phyloP scores from a whole-genome alignment of 1,140 invertebrate species.

The Pantala flavescens region DNA sequence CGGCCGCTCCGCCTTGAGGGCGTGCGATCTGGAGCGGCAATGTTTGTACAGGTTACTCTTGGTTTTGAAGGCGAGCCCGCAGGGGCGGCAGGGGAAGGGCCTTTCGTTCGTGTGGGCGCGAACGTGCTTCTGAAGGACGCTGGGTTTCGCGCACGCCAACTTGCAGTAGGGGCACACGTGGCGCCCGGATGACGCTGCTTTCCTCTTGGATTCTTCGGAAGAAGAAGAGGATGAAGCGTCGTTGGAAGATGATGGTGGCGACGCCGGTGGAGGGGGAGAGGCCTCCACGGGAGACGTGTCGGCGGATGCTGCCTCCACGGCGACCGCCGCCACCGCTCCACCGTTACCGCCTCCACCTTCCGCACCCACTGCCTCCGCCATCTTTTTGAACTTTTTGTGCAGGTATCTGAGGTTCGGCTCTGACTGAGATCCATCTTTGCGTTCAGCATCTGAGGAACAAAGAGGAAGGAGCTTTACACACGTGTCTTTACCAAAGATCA shows the following conservation, averaged over 20 bases:
- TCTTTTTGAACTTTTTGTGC: constrained; percentile 85
- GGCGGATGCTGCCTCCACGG: constrained; percentile 18
- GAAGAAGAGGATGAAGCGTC: constrained; percentile 21
- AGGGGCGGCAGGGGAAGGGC: constrained; percentile 76
- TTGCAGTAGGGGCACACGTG: constrained; percentile 82
- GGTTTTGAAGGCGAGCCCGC: constrained; percentile 88
- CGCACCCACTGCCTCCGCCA: constrained; percentile 18
- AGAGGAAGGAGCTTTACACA: not conserved
- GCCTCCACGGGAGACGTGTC: constrained; percentile 18
- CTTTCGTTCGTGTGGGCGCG: constrained; percentile 86
- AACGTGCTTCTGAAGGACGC: constrained; percentile 86
- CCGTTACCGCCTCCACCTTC: not conserved
- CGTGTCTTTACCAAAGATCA: too few relatives aligned
- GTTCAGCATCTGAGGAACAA: not conserved
- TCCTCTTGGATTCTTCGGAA: constrained; percentile 25
- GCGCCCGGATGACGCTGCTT: constrained; percentile 34
- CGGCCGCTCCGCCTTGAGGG: constrained; percentile 42
- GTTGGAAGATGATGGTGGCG: constrained; percentile 16
- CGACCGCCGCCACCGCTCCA: constrained; percentile 19
- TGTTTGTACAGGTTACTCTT: constrained; percentile 91
- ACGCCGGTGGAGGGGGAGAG: constrained; percentile 13
- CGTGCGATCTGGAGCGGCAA: constrained; percentile 70
- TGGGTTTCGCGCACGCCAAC: constrained; percentile 82
- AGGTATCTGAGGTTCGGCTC: constrained; percentile 50
- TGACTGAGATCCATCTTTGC: not conserved